phyloP scores from a whole-genome alignment of 2,888 invertebrate genomes.

The Drosophila subsilvestris region DNA sequence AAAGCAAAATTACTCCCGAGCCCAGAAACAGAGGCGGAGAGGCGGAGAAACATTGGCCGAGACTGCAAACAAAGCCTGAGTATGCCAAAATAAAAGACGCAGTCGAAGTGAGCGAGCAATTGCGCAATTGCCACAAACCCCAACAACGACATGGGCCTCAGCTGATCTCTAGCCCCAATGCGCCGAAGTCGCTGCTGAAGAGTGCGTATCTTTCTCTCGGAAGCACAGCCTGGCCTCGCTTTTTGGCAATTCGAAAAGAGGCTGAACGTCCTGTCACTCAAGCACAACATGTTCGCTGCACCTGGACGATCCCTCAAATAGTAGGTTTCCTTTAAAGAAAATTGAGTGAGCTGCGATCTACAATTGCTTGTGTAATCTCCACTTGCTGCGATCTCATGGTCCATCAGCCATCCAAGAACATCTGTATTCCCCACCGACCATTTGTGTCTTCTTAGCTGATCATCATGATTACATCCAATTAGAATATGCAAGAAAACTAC shows the following conservation, averaged over 20 bases:
- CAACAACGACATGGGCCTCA: conserved; percentile 25
- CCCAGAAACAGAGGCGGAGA: conserved; percentile 17
- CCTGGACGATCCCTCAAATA: not conserved
- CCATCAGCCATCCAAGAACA: not conserved
- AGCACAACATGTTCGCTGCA: conserved; percentile 6
- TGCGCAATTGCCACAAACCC: conserved; percentile 74
- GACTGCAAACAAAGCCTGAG: conserved; percentile 40
- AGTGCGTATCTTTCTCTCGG: conserved; percentile 2
- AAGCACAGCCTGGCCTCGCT: not conserved
- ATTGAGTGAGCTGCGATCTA: not conserved
- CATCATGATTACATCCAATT: not conserved
- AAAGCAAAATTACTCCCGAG: conserved; percentile 41
- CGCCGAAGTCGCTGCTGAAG: conserved; percentile 24
- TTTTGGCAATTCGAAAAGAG: conserved; percentile 5
- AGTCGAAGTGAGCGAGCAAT: conserved; percentile 67
- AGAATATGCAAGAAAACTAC: not conserved
- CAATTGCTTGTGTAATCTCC: not conserved
- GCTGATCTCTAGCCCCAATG: conserved; percentile 29
- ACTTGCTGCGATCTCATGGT: not conserved
- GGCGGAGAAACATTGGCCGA: conserved; percentile 15
- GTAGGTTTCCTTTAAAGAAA: not conserved
- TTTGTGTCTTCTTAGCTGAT: not conserved
- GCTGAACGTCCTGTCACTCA: conserved; percentile 25
- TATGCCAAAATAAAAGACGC: conserved; percentile 49
- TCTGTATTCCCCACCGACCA: not conserved